Evolutionary conservation across 2,797 vertebrate species (phyloP).

Genomic region (Sardinella longiceps): DNA sequence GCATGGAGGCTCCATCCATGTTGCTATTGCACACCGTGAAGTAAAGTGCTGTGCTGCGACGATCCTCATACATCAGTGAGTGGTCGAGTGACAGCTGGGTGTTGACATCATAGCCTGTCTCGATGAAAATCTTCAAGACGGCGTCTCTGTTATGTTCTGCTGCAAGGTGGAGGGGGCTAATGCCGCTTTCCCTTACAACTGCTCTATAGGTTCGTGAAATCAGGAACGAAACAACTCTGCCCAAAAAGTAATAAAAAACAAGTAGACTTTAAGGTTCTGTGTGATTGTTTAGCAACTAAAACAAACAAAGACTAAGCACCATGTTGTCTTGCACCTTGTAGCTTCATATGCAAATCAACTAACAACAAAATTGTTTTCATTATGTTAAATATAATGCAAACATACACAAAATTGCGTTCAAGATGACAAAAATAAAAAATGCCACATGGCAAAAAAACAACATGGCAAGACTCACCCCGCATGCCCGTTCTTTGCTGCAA

Average conservation of each 20-base stretch:
- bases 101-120: slow-evolving; percentile 84
- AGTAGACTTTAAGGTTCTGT: background rate
- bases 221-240: slow-evolving; percentile 82
- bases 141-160: slow-evolving; percentile 82
- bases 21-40: slow-evolving; percentile 77
- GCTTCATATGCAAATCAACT: too few relatives aligned
- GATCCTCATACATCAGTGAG: slow-evolving; percentile 77
- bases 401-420: too few relatives aligned
- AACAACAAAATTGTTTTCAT: too few relatives aligned
- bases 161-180: slow-evolving; percentile 88
- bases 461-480: background rate
- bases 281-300: too few relatives aligned
- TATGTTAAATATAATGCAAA: too few relatives aligned
- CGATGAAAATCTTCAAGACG: slow-evolving; percentile 81
- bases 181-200: slow-evolving; percentile 76
- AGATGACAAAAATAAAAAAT: too few relatives aligned
- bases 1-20: slow-evolving; percentile 69
- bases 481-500: slow-evolving; percentile 11
- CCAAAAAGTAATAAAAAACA: background rate
- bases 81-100: slow-evolving; percentile 75
- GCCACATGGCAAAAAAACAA: too few relatives aligned
- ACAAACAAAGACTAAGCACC: too few relatives aligned
- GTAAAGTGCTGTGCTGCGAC: background rate
- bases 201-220: slow-evolving; percentile 82
- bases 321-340: too few relatives aligned